Evolutionary conservation across 1,140 invertebrate species (phyloP).

Genomic region (Drosophila asahinai): DNA sequence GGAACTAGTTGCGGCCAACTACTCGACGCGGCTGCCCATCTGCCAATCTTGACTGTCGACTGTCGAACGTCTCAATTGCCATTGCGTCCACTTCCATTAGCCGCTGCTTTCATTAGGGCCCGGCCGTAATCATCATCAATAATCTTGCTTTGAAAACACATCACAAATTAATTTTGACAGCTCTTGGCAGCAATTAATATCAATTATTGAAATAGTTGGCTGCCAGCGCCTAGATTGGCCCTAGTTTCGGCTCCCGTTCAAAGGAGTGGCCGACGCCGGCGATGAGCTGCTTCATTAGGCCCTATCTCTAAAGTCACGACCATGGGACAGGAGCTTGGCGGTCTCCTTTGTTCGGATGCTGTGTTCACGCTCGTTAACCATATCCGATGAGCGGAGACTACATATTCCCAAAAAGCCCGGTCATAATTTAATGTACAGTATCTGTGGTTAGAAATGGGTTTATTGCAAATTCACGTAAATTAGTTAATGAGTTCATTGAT

Average conservation of each 20-base stretch:
- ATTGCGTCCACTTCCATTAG: constrained; percentile 37
- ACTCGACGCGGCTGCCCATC: constrained; percentile 17
- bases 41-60: neutral
- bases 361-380: neutral
- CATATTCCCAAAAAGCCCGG: neutral
- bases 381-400: neutral
- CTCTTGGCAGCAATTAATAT: constrained; percentile 77
- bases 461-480: neutral
- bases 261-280: constrained; percentile 15
- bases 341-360: constrained; percentile 16
- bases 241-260: constrained; percentile 1
- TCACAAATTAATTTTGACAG: constrained; percentile 78
- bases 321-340: neutral
- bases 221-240: constrained; percentile 22
- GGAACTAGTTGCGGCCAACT: constrained; percentile 31
- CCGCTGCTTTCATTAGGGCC: constrained; percentile 37
- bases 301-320: constrained; percentile 34
- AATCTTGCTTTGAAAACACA: constrained; percentile 65
- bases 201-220: constrained; percentile 69
- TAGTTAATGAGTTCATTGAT: neutral
- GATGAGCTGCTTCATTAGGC: constrained; percentile 39
- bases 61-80: constrained; percentile 23
- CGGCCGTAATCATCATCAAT: constrained; percentile 64
- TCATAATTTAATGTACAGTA: neutral
- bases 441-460: neutral